Conservation (phyloP, 2,888 invertebrate genomes). For the Crossocerus cetratus region DNA sequence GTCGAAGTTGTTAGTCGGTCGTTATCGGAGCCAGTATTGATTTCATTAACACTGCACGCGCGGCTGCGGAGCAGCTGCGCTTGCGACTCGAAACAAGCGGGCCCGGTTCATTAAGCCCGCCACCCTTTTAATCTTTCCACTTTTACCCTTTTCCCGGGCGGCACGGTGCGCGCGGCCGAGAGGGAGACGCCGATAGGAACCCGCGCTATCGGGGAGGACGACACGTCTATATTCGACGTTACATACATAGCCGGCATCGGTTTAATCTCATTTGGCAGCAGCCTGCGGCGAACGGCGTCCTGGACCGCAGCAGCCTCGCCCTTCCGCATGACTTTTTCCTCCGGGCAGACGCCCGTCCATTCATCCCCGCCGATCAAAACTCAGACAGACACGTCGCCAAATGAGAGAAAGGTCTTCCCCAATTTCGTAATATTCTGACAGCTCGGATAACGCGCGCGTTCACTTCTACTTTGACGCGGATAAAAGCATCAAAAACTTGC, state of each 20-base stretch:
- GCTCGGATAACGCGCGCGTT: too few relatives aligned
- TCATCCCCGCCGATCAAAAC: too few relatives aligned
- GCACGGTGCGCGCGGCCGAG: not conserved
- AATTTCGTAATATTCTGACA: too few relatives aligned
- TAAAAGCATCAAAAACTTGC: too few relatives aligned
- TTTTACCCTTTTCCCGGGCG: slow-evolving; percentile 39
- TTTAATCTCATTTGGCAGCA: slow-evolving; percentile 54
- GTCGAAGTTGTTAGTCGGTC: slow-evolving; percentile 42
- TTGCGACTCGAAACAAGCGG: slow-evolving; percentile 40
- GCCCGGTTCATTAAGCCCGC: slow-evolving; percentile 53
- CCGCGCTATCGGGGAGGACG: slow-evolving; percentile 49
- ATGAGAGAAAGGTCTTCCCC: too few relatives aligned
- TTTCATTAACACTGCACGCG: slow-evolving; percentile 45
- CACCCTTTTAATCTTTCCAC: slow-evolving; percentile 46
- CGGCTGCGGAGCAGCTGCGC: slow-evolving; percentile 8
- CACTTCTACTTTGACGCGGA: too few relatives aligned
- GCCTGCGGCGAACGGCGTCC: slow-evolving; percentile 42
- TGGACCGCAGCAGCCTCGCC: slow-evolving; percentile 22
- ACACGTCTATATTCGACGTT: slow-evolving; percentile 51
- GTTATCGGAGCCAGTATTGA: slow-evolving; percentile 53
- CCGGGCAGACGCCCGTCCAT: too few relatives aligned
- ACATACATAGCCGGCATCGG: slow-evolving; percentile 34
- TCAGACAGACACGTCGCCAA: too few relatives aligned
- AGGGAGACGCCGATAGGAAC: slow-evolving; percentile 14
- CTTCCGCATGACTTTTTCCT: too few relatives aligned